A percentile compares a stretch with the other conserved stretches of the same genome.
These are phyloP conservation scores for Gila orcuttii DNA, from an alignment of 2,113 vertebrate species.

Conservation along the genomic window DNA sequence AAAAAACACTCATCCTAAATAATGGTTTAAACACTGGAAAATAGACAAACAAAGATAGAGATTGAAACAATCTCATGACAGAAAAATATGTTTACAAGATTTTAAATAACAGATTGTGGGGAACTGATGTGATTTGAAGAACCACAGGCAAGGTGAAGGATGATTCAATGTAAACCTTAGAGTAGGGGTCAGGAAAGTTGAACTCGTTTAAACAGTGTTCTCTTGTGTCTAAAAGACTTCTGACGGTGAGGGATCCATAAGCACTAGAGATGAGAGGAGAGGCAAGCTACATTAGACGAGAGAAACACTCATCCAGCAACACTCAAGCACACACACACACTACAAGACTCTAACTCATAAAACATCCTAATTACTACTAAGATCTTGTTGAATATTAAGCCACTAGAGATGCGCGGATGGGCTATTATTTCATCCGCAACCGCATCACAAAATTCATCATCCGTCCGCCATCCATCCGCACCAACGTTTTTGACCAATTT, in stretches of 20 bases:
- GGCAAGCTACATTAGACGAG: slow-evolving; percentile 66
- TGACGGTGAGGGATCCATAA: slow-evolving; percentile 95
- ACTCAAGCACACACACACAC: not conserved
- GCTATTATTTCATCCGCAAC: too few species aligned
- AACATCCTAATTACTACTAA: not conserved
- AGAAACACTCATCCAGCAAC: slow-evolving; percentile 40
- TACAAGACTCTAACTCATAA: not conserved
- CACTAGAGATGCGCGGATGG: too few species aligned
- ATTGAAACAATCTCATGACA: slow-evolving; percentile 25
- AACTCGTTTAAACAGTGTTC: slow-evolving; percentile 99
- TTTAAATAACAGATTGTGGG: not conserved
- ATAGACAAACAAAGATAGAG: slow-evolving; percentile 14
- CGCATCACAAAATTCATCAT: too few species aligned
- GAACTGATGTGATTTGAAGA: not conserved
- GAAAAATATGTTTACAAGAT: not conserved
- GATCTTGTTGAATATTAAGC: not conserved
- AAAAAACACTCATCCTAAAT: not conserved
- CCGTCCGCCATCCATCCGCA: too few species aligned
- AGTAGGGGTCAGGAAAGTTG: slow-evolving; percentile 98
- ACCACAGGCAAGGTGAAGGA: slow-evolving; percentile 19
- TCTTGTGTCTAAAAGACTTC: slow-evolving; percentile 95
- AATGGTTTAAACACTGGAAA: not conserved
- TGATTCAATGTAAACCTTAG: slow-evolving; percentile 83
- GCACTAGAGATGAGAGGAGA: slow-evolving; percentile 79
- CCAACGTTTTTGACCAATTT: too few species aligned